Conservation (phyloP, 2,888 invertebrate species). For the Apotomis capreana region DNA sequence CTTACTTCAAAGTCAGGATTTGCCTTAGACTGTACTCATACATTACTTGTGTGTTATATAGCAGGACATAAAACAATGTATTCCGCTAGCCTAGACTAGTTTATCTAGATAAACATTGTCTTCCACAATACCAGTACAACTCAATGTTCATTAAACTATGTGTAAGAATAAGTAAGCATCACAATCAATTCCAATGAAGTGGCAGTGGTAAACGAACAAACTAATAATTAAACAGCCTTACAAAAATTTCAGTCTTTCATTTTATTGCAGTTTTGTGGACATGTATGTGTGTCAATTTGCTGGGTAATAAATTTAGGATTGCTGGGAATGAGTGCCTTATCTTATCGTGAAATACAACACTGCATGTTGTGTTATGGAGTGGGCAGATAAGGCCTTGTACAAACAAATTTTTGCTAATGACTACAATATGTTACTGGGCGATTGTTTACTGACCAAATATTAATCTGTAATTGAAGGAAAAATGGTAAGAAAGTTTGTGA, state of each 20-base stretch:
- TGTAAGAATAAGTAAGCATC: background rate
- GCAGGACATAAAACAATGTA: background rate
- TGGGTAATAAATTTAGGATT: constrained; percentile 12
- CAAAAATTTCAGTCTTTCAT: background rate
- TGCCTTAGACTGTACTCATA: background rate
- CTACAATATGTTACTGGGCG: background rate
- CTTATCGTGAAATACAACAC: constrained; percentile 25
- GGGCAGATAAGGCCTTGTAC: constrained; percentile 3
- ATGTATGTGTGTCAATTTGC: background rate
- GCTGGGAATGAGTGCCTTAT: constrained; percentile 3
- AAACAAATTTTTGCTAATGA: background rate
- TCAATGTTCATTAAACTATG: background rate
- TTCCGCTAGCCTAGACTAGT: background rate
- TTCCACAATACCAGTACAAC: background rate
- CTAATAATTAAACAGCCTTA: constrained; percentile 14
- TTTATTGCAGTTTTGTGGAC: background rate
- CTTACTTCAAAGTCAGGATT: background rate
- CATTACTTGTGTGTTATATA: background rate
- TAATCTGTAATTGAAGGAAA: background rate
- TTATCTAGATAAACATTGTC: background rate
- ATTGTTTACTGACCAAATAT: background rate
- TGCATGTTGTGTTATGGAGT: background rate
- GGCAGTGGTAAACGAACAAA: background rate
- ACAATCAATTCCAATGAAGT: background rate
- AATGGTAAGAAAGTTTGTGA: no score